Conservation (phyloP, 2,113 vertebrate genomes). For the Fregetta grallaria region DNA sequence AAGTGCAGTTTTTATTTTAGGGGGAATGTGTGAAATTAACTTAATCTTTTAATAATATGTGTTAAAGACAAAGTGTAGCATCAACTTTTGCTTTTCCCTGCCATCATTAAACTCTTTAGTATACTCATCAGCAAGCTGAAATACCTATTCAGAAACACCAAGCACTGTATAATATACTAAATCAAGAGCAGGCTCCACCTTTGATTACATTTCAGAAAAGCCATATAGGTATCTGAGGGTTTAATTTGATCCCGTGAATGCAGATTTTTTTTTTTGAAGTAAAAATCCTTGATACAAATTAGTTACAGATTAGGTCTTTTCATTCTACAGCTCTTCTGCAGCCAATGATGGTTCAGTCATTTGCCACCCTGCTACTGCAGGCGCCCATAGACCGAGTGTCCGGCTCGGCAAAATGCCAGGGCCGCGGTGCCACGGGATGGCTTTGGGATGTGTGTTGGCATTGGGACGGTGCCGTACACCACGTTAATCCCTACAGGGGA, state of each 20-base stretch:
- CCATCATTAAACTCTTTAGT: neutral
- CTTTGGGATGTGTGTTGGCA: neutral
- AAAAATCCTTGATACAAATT: neutral
- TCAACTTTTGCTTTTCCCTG: neutral
- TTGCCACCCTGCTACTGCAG: neutral
- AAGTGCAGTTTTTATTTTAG: neutral
- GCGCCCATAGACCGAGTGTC: fast-evolving
- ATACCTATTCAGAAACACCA: neutral
- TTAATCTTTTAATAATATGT: neutral
- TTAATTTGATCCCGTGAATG: neutral
- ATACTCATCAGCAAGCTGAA: neutral
- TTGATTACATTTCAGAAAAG: neutral
- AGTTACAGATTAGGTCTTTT: neutral
- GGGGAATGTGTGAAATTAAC: neutral
- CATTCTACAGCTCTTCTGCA: neutral
- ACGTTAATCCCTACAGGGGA: neutral
- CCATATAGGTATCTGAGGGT: neutral
- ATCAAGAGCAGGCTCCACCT: neutral
- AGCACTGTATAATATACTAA: neutral
- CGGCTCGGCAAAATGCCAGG: neutral
- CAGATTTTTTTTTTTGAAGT: neutral
- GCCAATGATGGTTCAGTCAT: neutral
- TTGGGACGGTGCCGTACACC: fast-evolving
- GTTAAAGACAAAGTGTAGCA: neutral
- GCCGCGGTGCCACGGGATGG: fast-evolving